Evolutionary conservation across 2,888 invertebrate species (phyloP), one percentile per base, ranked within the genome.

Genomic region (Stenchaetothrips biformis): DNA sequence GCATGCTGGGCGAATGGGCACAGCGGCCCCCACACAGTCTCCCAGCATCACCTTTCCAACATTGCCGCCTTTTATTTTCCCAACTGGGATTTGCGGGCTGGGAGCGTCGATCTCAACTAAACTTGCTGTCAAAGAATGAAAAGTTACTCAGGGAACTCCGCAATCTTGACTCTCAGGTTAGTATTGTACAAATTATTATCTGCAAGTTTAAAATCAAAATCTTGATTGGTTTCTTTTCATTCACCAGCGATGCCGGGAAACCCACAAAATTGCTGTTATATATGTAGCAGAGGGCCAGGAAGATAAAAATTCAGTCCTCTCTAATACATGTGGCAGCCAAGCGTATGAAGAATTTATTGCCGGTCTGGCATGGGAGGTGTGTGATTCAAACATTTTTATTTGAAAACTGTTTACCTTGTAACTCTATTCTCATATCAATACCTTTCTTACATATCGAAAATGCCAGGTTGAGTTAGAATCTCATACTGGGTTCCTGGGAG

Each of bases 261-360:
- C 96, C 0, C 97, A 98, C 88, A 98, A 98, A 88, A 93, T 98
- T 84, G 99, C 99, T 25, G 96, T 99, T 79, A 96, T 99, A 85
- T 99, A 98, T 88, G 98, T 99, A 25, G 97, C 94, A n/a, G 93
- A 94, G 78, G 98, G 98, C 0, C 99, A 99, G 86, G 98, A 99
- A 87, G 96, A 97, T 84, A 97, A 99, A 85, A 94, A 94, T 86
- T 96, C 97, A 77, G 98, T 99, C 84, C 88, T 95, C 21, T 93
- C 94, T 13, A 99, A 99, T 86, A 92, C 93, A 62, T 93, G 93
- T 82, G 98, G 97, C 49, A 98, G 98, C 86, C 93, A 93, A 82
- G 94, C 94, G 59, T 99, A 97, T 87, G 98, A 99, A 87, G 94
- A 93, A 83, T 94, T 94, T 83, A 87, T 93, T n/a, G 90, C 91